phyloP scores from a whole-genome alignment of 2,888 invertebrate species.

The Diaphora mendica region DNA sequence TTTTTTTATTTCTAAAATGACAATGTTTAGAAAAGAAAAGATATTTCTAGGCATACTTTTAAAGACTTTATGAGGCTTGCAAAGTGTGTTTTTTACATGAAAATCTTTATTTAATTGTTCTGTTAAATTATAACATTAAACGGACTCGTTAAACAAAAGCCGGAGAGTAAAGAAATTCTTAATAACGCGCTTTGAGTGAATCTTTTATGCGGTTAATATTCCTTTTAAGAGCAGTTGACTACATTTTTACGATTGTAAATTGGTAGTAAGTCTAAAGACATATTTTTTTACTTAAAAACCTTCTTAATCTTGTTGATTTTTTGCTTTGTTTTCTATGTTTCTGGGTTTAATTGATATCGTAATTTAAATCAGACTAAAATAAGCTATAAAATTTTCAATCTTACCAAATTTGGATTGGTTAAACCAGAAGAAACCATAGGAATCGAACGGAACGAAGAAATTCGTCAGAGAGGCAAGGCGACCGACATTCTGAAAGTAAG shows the following conservation, averaged over 20 bases:
- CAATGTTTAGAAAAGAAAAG: not conserved
- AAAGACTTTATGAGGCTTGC: conserved; percentile 19
- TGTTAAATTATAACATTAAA: conserved; percentile 27
- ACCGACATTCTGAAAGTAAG: too few species aligned
- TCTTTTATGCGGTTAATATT: conserved; percentile 44
- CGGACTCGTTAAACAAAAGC: conserved; percentile 25
- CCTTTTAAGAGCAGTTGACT: conserved; percentile 35
- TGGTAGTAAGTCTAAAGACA: conserved; percentile 23
- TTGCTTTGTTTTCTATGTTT: not conserved
- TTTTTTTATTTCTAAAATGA: not conserved
- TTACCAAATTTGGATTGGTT: too few species aligned
- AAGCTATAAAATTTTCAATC: too few species aligned
- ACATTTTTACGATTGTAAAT: conserved; percentile 30
- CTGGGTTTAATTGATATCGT: not conserved
- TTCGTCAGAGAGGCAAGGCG: too few species aligned
- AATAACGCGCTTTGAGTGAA: conserved; percentile 33
- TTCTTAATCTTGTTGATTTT: not conserved
- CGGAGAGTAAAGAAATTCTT: conserved; percentile 41
- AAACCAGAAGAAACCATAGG: too few species aligned
- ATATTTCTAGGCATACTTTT: not conserved
- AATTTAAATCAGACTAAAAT: too few species aligned
- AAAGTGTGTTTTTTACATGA: conserved; percentile 18
- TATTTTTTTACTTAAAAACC: not conserved
- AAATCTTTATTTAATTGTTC: conserved; percentile 39
- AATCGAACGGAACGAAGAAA: too few species aligned